Base-by-base conservation (phyloP, 2,888 invertebrate genomes). In the Stenichneumon culpator region DNA sequence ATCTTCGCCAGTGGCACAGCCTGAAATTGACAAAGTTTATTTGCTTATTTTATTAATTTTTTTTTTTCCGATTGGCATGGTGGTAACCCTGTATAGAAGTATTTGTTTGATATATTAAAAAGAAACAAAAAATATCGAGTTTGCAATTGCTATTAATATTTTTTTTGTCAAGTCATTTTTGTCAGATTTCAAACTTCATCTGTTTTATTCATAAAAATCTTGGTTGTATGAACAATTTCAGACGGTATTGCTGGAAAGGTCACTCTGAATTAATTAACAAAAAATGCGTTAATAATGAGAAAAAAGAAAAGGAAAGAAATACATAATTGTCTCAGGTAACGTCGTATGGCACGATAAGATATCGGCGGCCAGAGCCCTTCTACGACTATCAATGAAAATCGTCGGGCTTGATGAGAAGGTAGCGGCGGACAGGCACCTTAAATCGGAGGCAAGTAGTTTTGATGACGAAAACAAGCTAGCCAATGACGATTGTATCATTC, bases 341-440 rank as follows among this genome's bases (percentile, higher is more conserved):
- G 95, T 96, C 2, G 94, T 96, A 0, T 97, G 96, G 96, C 85
- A 94, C 36, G 96, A 96, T 88, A 94, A 94, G 85, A 89, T 95
- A 25, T 94, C 95, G 0, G 95, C 96, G 47, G 96, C 96, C 0
- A 94, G 95, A 89, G 96, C 96, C 36, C 93, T 96, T 88, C 92
- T 95, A 87, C 95, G 94, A 78, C 92, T 95, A 65, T 96, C 96
- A n/a, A 95, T 94, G 92, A 90, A 90, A 86, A 94, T 95, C 36
- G 84, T 90, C n/a, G 94, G 94, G n/a, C 77, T 90, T 2, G 82
- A 72, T 47, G 85, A 77, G 78, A 79, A 80, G 67, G 65, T 54
- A 32, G 83, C 87, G 19, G 89, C 87, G 44, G 60, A 87, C 22
- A 32, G 50, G 7, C 75, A 78, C 63, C 73, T 63, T 6, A 74